A percentile compares a stretch with the other conserved stretches of the same genome.
Conservation (phyloP, 2,113 vertebrate genomes). For the Lepus europaeus region DNA sequence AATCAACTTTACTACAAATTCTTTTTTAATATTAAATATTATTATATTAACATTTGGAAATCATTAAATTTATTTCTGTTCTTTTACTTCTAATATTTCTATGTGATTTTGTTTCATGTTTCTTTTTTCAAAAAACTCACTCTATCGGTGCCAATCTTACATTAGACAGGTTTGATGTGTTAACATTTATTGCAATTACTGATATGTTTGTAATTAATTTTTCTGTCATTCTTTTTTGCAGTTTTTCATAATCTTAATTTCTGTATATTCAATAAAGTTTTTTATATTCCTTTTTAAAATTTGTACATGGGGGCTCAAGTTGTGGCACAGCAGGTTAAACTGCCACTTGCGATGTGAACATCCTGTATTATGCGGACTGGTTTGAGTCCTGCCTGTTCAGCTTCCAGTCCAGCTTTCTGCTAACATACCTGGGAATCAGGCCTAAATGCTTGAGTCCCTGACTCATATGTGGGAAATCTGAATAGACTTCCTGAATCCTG, state of each 20-base stretch:
- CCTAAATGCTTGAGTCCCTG: too few species aligned
- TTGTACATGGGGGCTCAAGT: not conserved
- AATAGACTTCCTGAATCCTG: too few species aligned
- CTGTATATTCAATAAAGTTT: not conserved
- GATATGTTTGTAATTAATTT: not conserved
- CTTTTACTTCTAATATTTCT: slow-evolving; percentile 32
- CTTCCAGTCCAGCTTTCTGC: too few species aligned
- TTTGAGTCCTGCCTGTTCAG: too few species aligned
- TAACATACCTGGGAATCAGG: too few species aligned
- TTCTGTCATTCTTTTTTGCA: not conserved
- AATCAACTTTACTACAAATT: not conserved
- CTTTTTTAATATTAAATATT: slow-evolving; percentile 6
- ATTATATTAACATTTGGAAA: not conserved
- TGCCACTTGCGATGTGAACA: too few species aligned
- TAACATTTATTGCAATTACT: not conserved
- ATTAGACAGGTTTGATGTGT: not conserved
- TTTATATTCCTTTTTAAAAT: not conserved
- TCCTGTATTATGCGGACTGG: too few species aligned
- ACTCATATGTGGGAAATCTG: too few species aligned
- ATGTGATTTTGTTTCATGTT: not conserved
- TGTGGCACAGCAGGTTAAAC: too few species aligned
- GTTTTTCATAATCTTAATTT: not conserved
- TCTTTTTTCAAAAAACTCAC: not conserved
- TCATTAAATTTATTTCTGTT: not conserved
- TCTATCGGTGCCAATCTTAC: not conserved